Percentiles rank a stretch among this genome's conserved stretches.
These are phyloP conservation scores for Erebia palarica DNA, from an alignment of 2,888 invertebrate genomes.

Conservation along the genomic window DNA sequence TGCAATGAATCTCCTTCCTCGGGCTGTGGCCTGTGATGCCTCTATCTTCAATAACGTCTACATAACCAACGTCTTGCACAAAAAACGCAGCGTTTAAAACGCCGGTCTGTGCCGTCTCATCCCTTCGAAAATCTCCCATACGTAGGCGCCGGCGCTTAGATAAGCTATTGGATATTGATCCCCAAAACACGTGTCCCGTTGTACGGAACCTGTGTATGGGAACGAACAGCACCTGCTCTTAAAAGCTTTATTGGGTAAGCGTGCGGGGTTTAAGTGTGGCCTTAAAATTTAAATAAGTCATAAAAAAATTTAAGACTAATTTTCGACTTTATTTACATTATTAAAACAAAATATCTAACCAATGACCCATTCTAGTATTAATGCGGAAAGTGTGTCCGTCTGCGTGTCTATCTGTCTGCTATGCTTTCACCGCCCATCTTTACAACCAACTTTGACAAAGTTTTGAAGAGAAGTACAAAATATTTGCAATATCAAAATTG, in stretches of 20 bases:
- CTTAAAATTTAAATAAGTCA: conserved; percentile 9
- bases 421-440: no score
- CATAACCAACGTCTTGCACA: background rate
- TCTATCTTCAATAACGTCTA: no score
- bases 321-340: conserved; percentile 20
- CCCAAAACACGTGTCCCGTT: conserved; percentile 68
- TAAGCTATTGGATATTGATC: conserved; percentile 60
- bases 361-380: no score
- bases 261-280: conserved; percentile 44
- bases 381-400: no score
- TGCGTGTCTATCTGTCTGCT: no score
- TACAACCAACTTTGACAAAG: no score
- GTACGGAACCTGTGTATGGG: conserved; percentile 63
- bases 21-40: no score
- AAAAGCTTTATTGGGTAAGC: conserved; percentile 65
- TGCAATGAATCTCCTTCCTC: no score
- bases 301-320: conserved; percentile 25
- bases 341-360: background rate
- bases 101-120: conserved; percentile 51
- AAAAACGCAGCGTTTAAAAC: conserved; percentile 39
- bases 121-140: conserved; percentile 46
- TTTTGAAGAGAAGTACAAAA: no score
- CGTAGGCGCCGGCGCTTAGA: conserved; percentile 73
- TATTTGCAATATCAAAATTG: no score
- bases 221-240: conserved; percentile 67